These are phyloP conservation scores for Gymnodraco acuticeps DNA, from an alignment of 2,797 vertebrate species.

Conservation along the genomic window DNA sequence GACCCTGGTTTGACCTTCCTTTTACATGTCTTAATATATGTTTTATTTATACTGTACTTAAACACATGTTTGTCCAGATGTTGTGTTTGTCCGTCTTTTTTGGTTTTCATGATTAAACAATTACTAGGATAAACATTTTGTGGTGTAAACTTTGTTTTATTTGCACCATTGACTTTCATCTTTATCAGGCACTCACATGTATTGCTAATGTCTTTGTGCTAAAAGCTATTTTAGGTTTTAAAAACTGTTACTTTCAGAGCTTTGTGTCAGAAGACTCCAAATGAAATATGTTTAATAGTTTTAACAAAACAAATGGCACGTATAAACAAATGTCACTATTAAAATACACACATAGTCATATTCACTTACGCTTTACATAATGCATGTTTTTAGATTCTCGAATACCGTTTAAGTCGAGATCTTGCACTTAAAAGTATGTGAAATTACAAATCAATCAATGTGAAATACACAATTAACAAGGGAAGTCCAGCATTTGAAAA, in stretches of 20 bases:
- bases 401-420: too few relatives aligned
- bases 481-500: background rate
- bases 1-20: constrained; percentile 56
- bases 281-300: too few relatives aligned
- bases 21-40: constrained; percentile 68
- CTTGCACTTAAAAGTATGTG: too few relatives aligned
- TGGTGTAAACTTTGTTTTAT: constrained; percentile 8
- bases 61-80: constrained; percentile 49
- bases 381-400: too few relatives aligned
- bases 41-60: constrained; percentile 76
- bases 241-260: background rate
- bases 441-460: too few relatives aligned
- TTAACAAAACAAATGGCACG: too few relatives aligned
- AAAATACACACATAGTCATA: too few relatives aligned
- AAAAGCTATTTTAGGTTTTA: background rate
- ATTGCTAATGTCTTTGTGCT: background rate
- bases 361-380: too few relatives aligned
- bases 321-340: background rate
- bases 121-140: constrained; percentile 41
- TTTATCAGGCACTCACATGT: background rate
- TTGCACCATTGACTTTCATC: background rate
- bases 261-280: background rate
- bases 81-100: constrained; percentile 64
- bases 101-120: constrained; percentile 77
- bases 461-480: background rate